These are phyloP conservation scores for Spodoptera picta DNA, from an alignment of 2,888 invertebrate species.

Conservation along the genomic window DNA sequence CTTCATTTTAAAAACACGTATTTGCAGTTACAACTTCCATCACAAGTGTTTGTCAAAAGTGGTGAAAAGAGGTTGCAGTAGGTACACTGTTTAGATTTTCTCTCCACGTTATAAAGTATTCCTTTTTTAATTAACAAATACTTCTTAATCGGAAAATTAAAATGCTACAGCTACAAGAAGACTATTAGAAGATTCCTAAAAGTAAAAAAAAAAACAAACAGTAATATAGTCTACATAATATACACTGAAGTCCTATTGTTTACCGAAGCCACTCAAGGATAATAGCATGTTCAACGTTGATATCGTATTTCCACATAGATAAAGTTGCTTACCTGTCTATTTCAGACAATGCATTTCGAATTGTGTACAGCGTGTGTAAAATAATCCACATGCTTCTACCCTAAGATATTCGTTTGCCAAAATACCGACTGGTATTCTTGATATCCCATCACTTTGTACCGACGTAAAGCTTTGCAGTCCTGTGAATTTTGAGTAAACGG, in stretches of 20 bases:
- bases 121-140: too few relatives aligned
- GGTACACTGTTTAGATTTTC: too few relatives aligned
- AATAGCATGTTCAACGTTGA: constrained; percentile 7
- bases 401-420: constrained; percentile 3
- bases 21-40: too few relatives aligned
- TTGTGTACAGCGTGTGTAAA: constrained; percentile 21
- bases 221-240: too few relatives aligned
- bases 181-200: too few relatives aligned
- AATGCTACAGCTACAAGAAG: too few relatives aligned
- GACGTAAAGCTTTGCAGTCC: constrained; percentile 28
- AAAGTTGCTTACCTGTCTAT: constrained; percentile 25
- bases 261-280: constrained; percentile 17
- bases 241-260: constrained; percentile 15
- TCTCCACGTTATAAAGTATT: too few relatives aligned
- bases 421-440: constrained; percentile 18
- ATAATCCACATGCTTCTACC: constrained; percentile 9
- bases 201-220: too few relatives aligned
- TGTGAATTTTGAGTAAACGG: constrained; percentile 21
- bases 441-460: constrained; percentile 27
- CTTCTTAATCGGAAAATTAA: too few relatives aligned
- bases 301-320: constrained; percentile 25
- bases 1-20: too few relatives aligned
- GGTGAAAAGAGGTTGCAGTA: too few relatives aligned
- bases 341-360: constrained; percentile 23
- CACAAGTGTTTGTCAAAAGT: too few relatives aligned